phyloP scores from a whole-genome alignment of 2,888 invertebrate genomes.

The Polyploca ridens region DNA sequence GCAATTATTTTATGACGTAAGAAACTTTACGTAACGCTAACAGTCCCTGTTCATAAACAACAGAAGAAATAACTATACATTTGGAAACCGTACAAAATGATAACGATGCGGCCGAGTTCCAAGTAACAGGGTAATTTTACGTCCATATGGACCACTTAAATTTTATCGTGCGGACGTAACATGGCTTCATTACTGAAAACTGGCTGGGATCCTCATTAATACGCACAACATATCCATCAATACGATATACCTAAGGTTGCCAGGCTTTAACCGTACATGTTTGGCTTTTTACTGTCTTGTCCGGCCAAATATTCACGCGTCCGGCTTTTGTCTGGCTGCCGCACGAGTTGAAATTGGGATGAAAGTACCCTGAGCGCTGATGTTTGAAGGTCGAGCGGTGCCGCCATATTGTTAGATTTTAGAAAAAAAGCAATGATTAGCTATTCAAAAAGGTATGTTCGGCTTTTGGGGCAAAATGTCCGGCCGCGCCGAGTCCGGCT shows the following conservation, averaged over 20 bases:
- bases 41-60: constrained; percentile 29
- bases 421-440: too few species aligned
- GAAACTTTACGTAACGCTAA: constrained; percentile 15
- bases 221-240: constrained; percentile 21
- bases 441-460: too few species aligned
- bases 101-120: constrained; percentile 31
- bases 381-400: too few species aligned
- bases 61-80: constrained; percentile 19
- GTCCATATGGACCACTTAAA: constrained; percentile 52
- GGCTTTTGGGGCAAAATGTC: too few species aligned
- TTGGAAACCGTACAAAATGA: constrained; percentile 13
- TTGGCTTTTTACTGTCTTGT: too few species aligned
- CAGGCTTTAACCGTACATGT: too few species aligned
- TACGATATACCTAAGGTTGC: neutral
- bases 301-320: too few species aligned
- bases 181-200: constrained; percentile 55
- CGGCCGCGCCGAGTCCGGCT: too few species aligned
- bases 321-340: too few species aligned
- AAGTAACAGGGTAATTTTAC: constrained; percentile 36
- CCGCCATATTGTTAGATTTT: too few species aligned
- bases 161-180: constrained; percentile 53
- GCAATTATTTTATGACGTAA: constrained; percentile 26
- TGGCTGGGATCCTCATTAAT: constrained; percentile 41
- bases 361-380: too few species aligned
- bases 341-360: too few species aligned